Evolutionary conservation across 1,140 invertebrate genomes (phyloP), one percentile per base, ranked within the genome.

Genomic region (Drosophila mojavensis): DNA sequence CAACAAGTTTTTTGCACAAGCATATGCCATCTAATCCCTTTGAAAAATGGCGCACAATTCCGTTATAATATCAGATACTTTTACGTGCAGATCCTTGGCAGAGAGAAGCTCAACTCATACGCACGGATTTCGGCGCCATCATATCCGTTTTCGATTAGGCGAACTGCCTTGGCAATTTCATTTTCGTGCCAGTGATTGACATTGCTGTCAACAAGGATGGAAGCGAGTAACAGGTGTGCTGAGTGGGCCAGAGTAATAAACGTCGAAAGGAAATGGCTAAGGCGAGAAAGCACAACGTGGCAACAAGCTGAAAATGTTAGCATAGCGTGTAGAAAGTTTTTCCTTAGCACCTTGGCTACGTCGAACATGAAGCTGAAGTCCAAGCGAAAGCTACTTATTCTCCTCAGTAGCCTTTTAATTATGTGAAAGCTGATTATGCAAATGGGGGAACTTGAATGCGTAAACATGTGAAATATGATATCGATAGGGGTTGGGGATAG

Each of bases 361-460:
- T 5, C 5, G 10, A 36, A 55, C 11, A 48, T 71, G 10, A 59
- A 24, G 17, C 15, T 55, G 45, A 13, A 48, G 43, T 24, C 39
- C 15, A 10, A 28, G 33, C 15, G 9, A 9, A 30, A 33, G 36
- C 24, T 36, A 41, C 50, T 33, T 75, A 55, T 43, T 47, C 50
- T 61, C 5, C 47, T 26, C 73, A 72, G 82, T 86, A 73, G 82
- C 82, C 83, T 81, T 82, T 86, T 86, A 86, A 86, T 86, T 88
- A 88, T 75, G 79, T 51, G 65, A 51, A 88, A 79, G 83, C 83
- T 82, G 83, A 82, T 86, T 88, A 88, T 88, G 82, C 71, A 86
- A 86, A 86, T 82, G 39, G 63, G 39, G 11, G 61, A 47, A 48
- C 61, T 60, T 55, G 72, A 58, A 56, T 69, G 62, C 63, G 51